Percentiles rank a stretch among this genome's conserved stretches.
Evolutionary conservation across 2,888 invertebrate genomes (phyloP).

Genomic region (Chrysodeixis includens): DNA sequence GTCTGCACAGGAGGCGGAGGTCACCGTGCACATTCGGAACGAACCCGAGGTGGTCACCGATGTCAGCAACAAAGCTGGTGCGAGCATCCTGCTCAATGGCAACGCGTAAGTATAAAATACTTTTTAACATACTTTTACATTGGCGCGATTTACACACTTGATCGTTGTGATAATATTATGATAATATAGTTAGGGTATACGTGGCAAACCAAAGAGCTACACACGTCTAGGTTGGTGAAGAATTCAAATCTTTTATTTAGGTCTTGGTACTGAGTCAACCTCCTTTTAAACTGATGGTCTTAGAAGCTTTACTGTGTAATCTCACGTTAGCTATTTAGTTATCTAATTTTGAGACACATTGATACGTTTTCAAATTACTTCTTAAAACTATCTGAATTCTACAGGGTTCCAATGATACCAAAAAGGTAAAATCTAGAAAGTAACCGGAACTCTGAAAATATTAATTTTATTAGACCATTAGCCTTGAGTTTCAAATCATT

Average conservation of each 20-base stretch:
- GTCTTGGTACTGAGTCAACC: too few relatives aligned
- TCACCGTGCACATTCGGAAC: constrained; percentile 17
- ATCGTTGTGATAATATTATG: too few relatives aligned
- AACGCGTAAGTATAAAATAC: neutral
- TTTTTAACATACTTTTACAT: too few relatives aligned
- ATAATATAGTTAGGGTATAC: too few relatives aligned
- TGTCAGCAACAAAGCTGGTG: neutral
- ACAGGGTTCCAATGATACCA: neutral
- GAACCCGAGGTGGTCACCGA: constrained; percentile 40
- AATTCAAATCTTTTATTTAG: too few relatives aligned
- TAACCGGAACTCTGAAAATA: constrained; percentile 3
- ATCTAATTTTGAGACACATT: too few relatives aligned
- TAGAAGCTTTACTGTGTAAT: too few relatives aligned
- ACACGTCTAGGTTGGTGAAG: too few relatives aligned
- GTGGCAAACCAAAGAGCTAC: too few relatives aligned
- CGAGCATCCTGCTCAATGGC: neutral
- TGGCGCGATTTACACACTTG: too few relatives aligned
- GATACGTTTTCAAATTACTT: neutral
- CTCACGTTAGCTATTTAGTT: too few relatives aligned
- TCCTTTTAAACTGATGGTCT: too few relatives aligned
- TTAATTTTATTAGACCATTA: constrained; percentile 32
- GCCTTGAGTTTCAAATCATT: constrained; percentile 57
- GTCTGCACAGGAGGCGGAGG: constrained; percentile 47
- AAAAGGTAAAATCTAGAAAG: neutral
- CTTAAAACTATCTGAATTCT: neutral